phyloP scores from a whole-genome alignment of 2,888 invertebrate species.

The Zaprionus bogoriensis region DNA sequence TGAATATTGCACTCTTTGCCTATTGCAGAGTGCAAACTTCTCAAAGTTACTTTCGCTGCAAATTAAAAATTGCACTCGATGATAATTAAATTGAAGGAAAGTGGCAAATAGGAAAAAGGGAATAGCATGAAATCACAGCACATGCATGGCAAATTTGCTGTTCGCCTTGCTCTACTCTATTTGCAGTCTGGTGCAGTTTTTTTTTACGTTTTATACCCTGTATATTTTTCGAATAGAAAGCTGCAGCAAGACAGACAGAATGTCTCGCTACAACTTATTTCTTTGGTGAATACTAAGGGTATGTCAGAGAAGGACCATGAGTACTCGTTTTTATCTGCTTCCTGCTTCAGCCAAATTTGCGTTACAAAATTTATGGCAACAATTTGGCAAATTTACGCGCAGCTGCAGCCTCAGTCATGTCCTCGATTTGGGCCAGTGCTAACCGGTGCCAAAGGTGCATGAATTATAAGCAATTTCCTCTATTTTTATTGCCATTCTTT shows the following conservation, averaged over 20 bases:
- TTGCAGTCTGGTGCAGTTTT: slow-evolving; percentile 18
- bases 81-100: slow-evolving; percentile 58
- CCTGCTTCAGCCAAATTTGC: slow-evolving; percentile 20
- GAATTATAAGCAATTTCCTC: slow-evolving; percentile 58
- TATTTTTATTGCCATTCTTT: slow-evolving; percentile 41
- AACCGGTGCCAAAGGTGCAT: slow-evolving; percentile 59
- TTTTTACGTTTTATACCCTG: slow-evolving; percentile 6
- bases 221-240: no score
- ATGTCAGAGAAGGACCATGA: no score
- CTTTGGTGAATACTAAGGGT: no score
- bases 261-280: no score
- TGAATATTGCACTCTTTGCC: slow-evolving; percentile 11
- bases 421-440: slow-evolving; percentile 11
- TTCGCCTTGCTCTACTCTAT: slow-evolving; percentile 14
- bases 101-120: slow-evolving; percentile 7
- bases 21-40: slow-evolving; percentile 1
- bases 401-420: slow-evolving; percentile 16
- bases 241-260: no score
- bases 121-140: slow-evolving; percentile 15
- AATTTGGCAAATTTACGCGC: slow-evolving; percentile 67
- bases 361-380: slow-evolving; percentile 56
- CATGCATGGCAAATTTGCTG: slow-evolving; percentile 13
- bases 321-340: slow-evolving; percentile 16
- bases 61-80: slow-evolving; percentile 48
- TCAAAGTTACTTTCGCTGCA: slow-evolving; percentile 7